Evolutionary conservation across 92 coral and sea anemone species (phyloP).

Genomic region (Epizoanthus scotinus): DNA sequence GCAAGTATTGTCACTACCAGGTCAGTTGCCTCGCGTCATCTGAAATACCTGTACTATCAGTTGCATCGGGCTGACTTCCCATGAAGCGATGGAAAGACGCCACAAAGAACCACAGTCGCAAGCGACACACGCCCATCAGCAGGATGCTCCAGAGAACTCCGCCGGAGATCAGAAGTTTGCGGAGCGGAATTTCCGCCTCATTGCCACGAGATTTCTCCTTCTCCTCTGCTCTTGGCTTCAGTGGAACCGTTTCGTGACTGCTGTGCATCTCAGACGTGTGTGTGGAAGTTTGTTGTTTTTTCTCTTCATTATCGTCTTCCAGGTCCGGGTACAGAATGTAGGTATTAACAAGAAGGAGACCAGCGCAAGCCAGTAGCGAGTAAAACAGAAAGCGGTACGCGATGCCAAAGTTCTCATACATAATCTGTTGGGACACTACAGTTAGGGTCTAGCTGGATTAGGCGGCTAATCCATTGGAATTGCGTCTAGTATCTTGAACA

Average conservation of each 20-base stretch:
- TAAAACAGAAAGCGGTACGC: conserved; percentile 41
- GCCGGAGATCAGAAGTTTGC: conserved; percentile 41
- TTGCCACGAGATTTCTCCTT: background rate
- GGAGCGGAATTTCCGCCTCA: conserved; percentile 17
- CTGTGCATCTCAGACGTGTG: background rate
- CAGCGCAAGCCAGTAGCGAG: conserved; percentile 36
- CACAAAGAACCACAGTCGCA: conserved; percentile 42
- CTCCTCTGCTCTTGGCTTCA: background rate
- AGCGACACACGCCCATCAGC: conserved; percentile 43
- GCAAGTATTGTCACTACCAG: too few species aligned
- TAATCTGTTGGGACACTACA: conserved; percentile 42
- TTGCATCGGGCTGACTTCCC: conserved; percentile 35
- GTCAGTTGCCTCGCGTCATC: background rate
- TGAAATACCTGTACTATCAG: conserved; percentile 37
- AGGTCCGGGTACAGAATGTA: conserved; percentile 34
- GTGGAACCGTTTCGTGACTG: background rate
- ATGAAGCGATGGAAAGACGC: conserved; percentile 42
- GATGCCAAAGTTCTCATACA: conserved; percentile 40
- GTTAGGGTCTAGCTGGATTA: conserved; percentile 19
- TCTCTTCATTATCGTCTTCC: background rate
- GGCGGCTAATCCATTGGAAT: conserved; percentile 9
- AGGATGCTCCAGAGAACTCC: conserved; percentile 42
- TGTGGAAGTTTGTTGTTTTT: background rate
- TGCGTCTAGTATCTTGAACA: background rate
- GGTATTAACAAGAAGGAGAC: conserved; percentile 29